phyloP scores from a whole-genome alignment of 2,888 invertebrate genomes.

The Andrena bicolor region DNA sequence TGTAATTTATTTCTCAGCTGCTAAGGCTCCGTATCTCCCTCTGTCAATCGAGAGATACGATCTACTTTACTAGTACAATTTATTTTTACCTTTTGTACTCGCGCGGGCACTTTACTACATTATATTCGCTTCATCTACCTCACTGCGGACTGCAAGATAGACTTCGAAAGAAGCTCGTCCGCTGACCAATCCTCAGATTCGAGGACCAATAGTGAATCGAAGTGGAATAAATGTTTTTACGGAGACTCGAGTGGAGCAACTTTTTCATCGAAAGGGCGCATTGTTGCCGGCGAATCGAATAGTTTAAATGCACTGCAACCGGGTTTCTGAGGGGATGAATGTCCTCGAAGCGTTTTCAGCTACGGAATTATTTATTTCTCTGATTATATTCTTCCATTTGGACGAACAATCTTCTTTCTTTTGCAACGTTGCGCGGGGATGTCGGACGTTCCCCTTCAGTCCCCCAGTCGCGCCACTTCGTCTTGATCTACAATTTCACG shows the following conservation, averaged over 20 bases:
- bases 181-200: not conserved
- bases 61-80: too few relatives aligned
- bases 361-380: slow-evolving; percentile 18
- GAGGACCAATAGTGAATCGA: not conserved
- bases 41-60: too few relatives aligned
- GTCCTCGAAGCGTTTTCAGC: not conserved
- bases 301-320: not conserved
- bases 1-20: too few relatives aligned
- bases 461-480: slow-evolving; percentile 7
- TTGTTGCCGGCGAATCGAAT: not conserved
- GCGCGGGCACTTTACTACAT: too few relatives aligned
- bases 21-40: too few relatives aligned
- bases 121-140: too few relatives aligned
- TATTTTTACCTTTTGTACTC: not conserved
- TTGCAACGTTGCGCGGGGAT: not conserved
- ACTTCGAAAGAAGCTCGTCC: too few relatives aligned
- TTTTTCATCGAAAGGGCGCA: not conserved
- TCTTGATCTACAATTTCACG: slow-evolving; percentile 33
- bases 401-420: not conserved
- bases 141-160: too few relatives aligned
- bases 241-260: not conserved
- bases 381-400: not conserved
- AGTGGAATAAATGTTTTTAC: not conserved
- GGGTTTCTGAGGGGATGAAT: not conserved
- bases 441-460: slow-evolving; percentile 8